phyloP scores from a whole-genome alignment of 2,113 vertebrate genomes.

The Thryonomys swinderianus region DNA sequence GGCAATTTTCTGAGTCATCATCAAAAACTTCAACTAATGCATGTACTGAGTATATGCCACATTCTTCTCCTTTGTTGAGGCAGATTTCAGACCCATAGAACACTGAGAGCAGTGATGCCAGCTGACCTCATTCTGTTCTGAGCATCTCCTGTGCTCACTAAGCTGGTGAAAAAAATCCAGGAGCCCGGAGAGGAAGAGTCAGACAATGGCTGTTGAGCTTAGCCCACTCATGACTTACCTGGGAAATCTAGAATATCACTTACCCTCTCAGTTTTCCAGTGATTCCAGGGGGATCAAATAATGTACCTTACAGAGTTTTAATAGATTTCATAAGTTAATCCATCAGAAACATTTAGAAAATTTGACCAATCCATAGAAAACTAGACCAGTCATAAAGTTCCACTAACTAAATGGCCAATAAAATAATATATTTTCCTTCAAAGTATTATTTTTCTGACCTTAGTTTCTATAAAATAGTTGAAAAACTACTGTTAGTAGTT shows the following conservation, averaged over 20 bases:
- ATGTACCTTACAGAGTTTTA: not conserved
- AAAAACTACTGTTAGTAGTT: not conserved
- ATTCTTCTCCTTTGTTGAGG: not conserved
- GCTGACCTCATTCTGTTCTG: not conserved
- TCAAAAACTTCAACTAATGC: slow-evolving; percentile 54
- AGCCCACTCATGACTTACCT: not conserved
- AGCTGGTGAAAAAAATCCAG: not conserved
- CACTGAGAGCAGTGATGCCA: not conserved
- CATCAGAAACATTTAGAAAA: not conserved
- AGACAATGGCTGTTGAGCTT: not conserved
- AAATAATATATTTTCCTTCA: slow-evolving; percentile 28
- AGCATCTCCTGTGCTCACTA: not conserved
- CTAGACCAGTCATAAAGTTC: not conserved
- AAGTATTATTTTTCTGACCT: not conserved
- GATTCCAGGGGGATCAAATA: not conserved
- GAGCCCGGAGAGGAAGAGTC: rapidly evolving
- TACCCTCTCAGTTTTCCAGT: not conserved
- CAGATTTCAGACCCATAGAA: not conserved
- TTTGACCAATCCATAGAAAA: not conserved
- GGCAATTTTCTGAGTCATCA: slow-evolving; percentile 38
- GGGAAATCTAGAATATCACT: not conserved
- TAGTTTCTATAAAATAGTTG: slow-evolving; percentile 20
- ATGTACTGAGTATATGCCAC: not conserved
- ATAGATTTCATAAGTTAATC: not conserved
- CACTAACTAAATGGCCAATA: not conserved